Percentiles rank a stretch among this genome's conserved stretches.
Evolutionary conservation across 1,140 invertebrate genomes (phyloP).

Genomic region (Coenobita brevimanus): DNA sequence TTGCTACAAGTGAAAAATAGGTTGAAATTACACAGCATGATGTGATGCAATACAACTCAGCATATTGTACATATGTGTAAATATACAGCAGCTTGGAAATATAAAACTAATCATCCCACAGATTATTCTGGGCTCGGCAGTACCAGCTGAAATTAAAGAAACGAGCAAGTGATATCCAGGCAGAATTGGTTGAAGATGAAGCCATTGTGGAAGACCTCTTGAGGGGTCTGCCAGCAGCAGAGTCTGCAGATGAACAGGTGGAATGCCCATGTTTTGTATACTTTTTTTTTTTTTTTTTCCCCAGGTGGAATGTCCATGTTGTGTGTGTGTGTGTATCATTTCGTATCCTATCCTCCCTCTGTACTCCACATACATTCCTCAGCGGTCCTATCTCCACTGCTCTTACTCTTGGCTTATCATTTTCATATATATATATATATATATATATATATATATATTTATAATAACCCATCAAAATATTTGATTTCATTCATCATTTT

Average conservation of each 20-base stretch:
- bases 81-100: not conserved
- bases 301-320: not conserved
- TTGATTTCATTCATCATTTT: too few species aligned
- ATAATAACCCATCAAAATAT: too few species aligned
- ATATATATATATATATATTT: slow-evolving; percentile 5
- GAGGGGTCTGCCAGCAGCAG: slow-evolving; percentile 3
- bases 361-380: too few species aligned
- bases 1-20: too few species aligned
- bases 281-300: too few species aligned
- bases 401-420: too few species aligned
- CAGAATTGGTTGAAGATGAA: slow-evolving; percentile 49
- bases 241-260: slow-evolving; percentile 39
- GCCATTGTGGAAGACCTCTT: slow-evolving; percentile 57
- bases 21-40: too few species aligned
- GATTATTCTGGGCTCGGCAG: slow-evolving; percentile 62
- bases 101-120: not conserved
- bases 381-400: too few species aligned
- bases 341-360: too few species aligned
- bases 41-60: too few species aligned
- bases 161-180: slow-evolving; percentile 52
- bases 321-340: not conserved
- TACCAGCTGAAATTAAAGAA: slow-evolving; percentile 62
- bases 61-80: too few species aligned
- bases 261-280: not conserved
- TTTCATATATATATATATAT: too few species aligned